These are phyloP conservation scores for Synergus itoensis DNA, from an alignment of 2,888 invertebrate species.

Conservation along the genomic window DNA sequence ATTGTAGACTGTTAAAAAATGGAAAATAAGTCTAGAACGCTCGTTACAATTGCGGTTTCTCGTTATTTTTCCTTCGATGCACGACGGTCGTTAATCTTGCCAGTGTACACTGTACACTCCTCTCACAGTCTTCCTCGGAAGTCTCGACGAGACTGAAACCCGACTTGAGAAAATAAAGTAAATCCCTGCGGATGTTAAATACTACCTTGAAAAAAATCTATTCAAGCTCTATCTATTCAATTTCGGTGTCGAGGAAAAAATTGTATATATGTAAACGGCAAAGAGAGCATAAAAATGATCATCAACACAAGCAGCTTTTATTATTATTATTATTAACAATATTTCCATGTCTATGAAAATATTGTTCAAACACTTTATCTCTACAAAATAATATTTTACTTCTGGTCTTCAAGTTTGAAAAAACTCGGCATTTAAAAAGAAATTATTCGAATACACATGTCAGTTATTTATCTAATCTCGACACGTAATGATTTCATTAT, in stretches of 20 bases:
- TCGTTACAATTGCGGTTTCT: slow-evolving; percentile 35
- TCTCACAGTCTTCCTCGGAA: slow-evolving; percentile 1
- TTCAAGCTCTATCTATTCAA: slow-evolving; percentile 18
- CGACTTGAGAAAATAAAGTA: slow-evolving; percentile 29
- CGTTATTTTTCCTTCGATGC: slow-evolving; percentile 36
- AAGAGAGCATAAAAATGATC: neutral
- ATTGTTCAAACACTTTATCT: neutral
- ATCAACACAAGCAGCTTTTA: neutral
- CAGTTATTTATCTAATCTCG: neutral
- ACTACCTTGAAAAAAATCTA: neutral
- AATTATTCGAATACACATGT: neutral
- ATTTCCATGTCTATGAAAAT: neutral
- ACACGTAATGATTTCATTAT: neutral
- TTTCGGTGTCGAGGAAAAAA: neutral
- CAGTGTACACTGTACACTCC: neutral
- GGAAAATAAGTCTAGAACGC: neutral
- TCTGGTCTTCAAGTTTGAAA: too few relatives aligned
- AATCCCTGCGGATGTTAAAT: slow-evolving; percentile 21
- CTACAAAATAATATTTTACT: too few relatives aligned
- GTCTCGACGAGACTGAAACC: slow-evolving; percentile 8
- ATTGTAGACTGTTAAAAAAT: slow-evolving; percentile 1
- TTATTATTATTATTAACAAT: neutral
- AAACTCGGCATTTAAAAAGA: neutral
- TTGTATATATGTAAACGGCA: neutral
- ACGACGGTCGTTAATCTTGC: slow-evolving; percentile 14